Evolutionary conservation across 2,113 vertebrate species (phyloP).

Genomic region (Ciconia stormi): DNA sequence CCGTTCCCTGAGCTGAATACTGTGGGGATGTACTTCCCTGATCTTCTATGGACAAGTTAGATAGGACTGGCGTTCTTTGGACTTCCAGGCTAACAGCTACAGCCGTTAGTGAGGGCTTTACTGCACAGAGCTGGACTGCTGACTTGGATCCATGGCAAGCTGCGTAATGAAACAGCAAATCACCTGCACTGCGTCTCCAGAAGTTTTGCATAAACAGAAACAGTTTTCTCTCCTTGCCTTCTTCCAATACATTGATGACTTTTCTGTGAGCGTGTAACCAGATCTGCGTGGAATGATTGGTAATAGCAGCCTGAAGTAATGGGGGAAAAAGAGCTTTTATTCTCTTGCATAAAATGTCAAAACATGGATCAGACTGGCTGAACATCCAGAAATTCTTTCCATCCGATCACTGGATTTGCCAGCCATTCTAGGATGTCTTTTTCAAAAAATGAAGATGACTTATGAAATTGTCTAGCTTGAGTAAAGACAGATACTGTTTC

Average conservation of each 20-base stretch:
- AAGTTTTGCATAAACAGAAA: not conserved
- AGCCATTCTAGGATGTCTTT: constrained; percentile 36
- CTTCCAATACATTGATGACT: constrained; percentile 12
- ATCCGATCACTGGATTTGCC: not conserved
- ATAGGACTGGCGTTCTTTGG: not conserved
- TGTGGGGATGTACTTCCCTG: not conserved
- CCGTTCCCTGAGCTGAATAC: not conserved
- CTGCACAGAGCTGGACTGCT: not conserved
- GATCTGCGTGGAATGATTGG: not conserved
- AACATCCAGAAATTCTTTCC: constrained; percentile 66
- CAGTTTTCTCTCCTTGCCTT: not conserved
- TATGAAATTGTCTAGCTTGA: constrained; percentile 5
- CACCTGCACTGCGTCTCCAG: not conserved
- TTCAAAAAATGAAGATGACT: constrained; percentile 2
- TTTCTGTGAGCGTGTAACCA: not conserved
- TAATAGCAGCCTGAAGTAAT: constrained; percentile 2
- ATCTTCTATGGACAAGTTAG: not conserved
- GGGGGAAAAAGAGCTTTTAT: not conserved
- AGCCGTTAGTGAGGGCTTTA: not conserved
- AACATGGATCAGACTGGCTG: constrained; percentile 47
- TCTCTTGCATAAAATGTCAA: constrained; percentile 23
- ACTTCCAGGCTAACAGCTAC: not conserved
- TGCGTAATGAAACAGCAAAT: not conserved
- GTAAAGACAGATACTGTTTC: not conserved
- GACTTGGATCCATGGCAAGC: not conserved